These are phyloP conservation scores for Caradrina kadenii DNA, from an alignment of 2,888 invertebrate genomes.

Conservation along the genomic window DNA sequence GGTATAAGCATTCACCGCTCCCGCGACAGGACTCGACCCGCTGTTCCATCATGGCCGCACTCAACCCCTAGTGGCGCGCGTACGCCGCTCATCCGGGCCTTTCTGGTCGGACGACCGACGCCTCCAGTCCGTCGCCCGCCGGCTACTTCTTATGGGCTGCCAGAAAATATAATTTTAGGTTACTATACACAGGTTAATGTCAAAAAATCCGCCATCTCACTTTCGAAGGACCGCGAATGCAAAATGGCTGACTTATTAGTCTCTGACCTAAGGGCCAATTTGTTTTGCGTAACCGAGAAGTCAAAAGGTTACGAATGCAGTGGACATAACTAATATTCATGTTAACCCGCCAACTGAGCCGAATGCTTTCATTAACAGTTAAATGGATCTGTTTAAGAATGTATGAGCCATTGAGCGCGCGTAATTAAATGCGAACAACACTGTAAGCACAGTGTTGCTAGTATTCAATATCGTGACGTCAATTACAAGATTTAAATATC, in stretches of 20 bases:
- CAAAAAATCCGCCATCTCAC: conserved; percentile 12
- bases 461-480: conserved; percentile 13
- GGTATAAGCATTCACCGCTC: no score
- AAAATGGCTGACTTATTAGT: not conserved
- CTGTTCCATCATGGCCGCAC: no score
- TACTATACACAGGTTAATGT: not conserved
- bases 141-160: no score
- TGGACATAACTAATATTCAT: conserved; percentile 36
- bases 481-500: not conserved
- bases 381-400: conserved; percentile 43
- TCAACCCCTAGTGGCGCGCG: no score
- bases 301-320: conserved; percentile 36
- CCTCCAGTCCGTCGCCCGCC: no score
- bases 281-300: conserved; percentile 20
- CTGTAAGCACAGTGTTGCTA: not conserved
- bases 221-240: not conserved
- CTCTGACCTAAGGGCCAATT: conserved; percentile 26
- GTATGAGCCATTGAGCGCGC: conserved; percentile 14
- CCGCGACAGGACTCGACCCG: no score
- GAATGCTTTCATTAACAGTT: conserved; percentile 47
- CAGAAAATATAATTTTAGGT: no score
- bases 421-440: conserved; percentile 29
- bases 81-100: no score
- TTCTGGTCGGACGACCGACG: no score
- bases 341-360: conserved; percentile 28